Base-by-base conservation (phyloP, 2,113 vertebrate species). In the Hemiprocne comata region DNA sequence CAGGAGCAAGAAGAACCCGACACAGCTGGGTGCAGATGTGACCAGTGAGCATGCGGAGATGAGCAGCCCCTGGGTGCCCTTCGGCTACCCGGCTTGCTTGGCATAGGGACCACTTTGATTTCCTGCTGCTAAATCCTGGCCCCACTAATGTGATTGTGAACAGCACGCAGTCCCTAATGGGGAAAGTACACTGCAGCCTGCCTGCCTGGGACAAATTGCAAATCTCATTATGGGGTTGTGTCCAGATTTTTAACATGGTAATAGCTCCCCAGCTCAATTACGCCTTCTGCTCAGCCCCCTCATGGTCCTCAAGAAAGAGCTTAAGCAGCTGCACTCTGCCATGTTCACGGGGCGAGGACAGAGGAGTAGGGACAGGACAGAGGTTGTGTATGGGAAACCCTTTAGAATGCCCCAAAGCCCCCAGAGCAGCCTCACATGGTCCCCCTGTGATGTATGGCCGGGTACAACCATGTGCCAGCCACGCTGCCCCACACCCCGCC, bases 191-290 rank as follows among this genome's bases (percentile, higher is more conserved):
- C 87, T 71, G 92, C 76, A 92, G 95, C 54, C 76, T 94, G 85
- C 88, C 93, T 96, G 94, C 86, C 90, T 82, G 90, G 94, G 94
- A 94, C 94, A 91, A 96, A 96, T 94, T 95, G 89, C 92, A 96
- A 97, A 97, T 94, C 93, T 87, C 12, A 31, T 97, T 96, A 94
- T 0, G 1, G 61, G 71, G 64, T 57, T 65, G 62, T 54, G 91
- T 93, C 94, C 95, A 94, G 93, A 67, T 94, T 93, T 94, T 89
- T 87, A 88, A 91, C 46, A 0, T 28, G 38, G 77, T 91, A 95
- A 96, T 87, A 48, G 2, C 83, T 94, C 86, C 93, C 80, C 90
- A 80, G 90, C 51, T 89, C 85, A 87, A 51, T 93, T 96, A 86
- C 0, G 5, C 31, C 73, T 86, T 74, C 71, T 69, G 42, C 83